Conservation (phyloP, 1,140 invertebrate species). For the Brachionus rotundiformis region DNA sequence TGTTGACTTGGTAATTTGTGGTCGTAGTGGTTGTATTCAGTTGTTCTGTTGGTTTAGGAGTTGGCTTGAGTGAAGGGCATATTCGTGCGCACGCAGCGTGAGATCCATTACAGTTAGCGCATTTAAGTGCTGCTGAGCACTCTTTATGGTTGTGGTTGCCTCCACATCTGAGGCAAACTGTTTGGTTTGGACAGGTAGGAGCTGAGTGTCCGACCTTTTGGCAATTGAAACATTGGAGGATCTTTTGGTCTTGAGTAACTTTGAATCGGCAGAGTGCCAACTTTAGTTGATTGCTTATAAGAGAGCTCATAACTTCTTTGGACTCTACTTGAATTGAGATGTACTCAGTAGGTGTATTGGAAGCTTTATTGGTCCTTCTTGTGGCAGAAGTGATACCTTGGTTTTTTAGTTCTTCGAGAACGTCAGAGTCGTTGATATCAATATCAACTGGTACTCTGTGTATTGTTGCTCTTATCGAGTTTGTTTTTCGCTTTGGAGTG, state of each 20-base stretch:
- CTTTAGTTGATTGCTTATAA: neutral
- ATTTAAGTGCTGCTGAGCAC: constrained; percentile 22
- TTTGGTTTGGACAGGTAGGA: neutral
- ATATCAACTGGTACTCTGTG: neutral
- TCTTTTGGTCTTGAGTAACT: neutral
- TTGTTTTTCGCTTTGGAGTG: neutral
- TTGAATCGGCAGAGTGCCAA: neutral
- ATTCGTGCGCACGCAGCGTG: neutral
- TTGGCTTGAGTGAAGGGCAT: neutral
- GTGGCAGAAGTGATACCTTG: neutral
- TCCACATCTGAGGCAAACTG: neutral
- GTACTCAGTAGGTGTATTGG: neutral
- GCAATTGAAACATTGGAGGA: constrained; percentile 25
- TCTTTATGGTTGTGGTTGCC: neutral
- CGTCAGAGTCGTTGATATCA: neutral
- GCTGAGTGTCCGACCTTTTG: neutral
- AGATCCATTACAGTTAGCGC: neutral
- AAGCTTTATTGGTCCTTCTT: neutral
- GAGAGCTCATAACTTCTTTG: neutral
- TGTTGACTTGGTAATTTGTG: neutral
- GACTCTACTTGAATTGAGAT: neutral
- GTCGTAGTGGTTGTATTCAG: neutral
- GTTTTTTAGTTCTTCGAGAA: neutral
- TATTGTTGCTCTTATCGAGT: neutral
- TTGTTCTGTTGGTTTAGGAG: neutral